Base-by-base conservation (phyloP, 2,113 vertebrate species). In the Rhinopomastus cyanomelas region DNA sequence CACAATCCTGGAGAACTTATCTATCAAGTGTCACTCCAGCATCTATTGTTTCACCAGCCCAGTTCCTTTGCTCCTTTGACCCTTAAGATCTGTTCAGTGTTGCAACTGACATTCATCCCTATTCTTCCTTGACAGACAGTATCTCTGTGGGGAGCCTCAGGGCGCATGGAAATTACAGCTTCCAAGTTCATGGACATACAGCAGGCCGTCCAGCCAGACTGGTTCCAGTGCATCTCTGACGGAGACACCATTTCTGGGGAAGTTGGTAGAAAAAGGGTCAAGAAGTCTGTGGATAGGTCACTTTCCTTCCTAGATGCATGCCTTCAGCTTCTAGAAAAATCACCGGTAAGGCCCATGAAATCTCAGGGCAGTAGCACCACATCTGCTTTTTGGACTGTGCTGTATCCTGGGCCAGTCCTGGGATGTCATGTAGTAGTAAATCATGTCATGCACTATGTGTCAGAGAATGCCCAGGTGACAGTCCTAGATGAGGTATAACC, bases 141-240 rank as follows among this genome's bases (percentile, higher is more conserved):
- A 64, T 99, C 99, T 0, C 96, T 99, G 48, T 99, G 99, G 99
- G 98, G 98, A 66, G 97, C 96, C 65, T 98, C 98, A 4, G 99
- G 99, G 30, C 97, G 99, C 61, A 97, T 99, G n/a, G 99, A 99
- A 90, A 92, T 99, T 83, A 98, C 98, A 1, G 93, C 94, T 62
- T 97, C 97, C 51, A 98, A 97, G 91, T 99, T 99, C 97, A 99
- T 99, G 98, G 97, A 98, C 21, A 94, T 99, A 34, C 99, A 99
- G 95, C 96, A 96, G 44, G 96, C 95, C 6, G 91, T 99, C 84
- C 98, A 97, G 94, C 98, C 98, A 3, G 98, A 99, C 96, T 99
- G 98, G 98, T 98, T 99, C 97, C 98, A 99, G 96, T 99, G 98
- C 94, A 98, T 99, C 95, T 98, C 98, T 17, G 99, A 99, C 32